These are phyloP conservation scores for Odontamblyopus rebecca DNA, from an alignment of 2,797 vertebrate species.

Conservation along the genomic window DNA sequence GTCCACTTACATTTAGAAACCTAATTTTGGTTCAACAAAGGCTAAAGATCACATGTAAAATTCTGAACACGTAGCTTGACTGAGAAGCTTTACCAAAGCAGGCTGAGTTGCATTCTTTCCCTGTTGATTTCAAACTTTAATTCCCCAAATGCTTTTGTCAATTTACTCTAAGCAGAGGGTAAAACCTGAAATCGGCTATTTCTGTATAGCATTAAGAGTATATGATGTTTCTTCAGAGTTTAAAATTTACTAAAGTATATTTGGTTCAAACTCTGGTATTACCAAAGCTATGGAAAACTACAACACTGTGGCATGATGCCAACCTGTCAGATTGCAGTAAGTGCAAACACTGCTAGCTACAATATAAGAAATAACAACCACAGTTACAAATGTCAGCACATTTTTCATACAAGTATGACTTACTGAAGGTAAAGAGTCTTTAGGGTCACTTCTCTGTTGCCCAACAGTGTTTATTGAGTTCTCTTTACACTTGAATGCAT, in stretches of 20 bases:
- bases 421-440: conserved; percentile 84
- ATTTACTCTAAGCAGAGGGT: too few species aligned
- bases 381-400: too few species aligned
- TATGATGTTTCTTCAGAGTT: not conserved
- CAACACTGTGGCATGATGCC: not conserved
- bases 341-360: not conserved
- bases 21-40: not conserved
- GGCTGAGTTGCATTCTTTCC: conserved; percentile 26
- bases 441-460: conserved; percentile 68
- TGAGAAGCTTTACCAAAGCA: conserved; percentile 3
- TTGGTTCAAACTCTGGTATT: too few species aligned
- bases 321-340: not conserved
- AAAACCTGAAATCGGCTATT: too few species aligned
- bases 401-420: conserved; percentile 31
- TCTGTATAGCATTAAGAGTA: too few species aligned
- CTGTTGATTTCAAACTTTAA: conserved; percentile 10
- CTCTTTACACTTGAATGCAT: conserved; percentile 50
- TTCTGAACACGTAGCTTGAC: too few species aligned
- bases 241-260: not conserved
- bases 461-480: conserved; percentile 63
- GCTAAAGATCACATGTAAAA: not conserved
- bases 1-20: not conserved
- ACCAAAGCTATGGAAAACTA: not conserved
- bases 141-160: too few species aligned
- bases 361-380: too few species aligned